Evolutionary conservation across 2,888 invertebrate species (phyloP), one percentile per base, ranked within the genome.

Genomic region (Macroteleia sp.): DNA sequence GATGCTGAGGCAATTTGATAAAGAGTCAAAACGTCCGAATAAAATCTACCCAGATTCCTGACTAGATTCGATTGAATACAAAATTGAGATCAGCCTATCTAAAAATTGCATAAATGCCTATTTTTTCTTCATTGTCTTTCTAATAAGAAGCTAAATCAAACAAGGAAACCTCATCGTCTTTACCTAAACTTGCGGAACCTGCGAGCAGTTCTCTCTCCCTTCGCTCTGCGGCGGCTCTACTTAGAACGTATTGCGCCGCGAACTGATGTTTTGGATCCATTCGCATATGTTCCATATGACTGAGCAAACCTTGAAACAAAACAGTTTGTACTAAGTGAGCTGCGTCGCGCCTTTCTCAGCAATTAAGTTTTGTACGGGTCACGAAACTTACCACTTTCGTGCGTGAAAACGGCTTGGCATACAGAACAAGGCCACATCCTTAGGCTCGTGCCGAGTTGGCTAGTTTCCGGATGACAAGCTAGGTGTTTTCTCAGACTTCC

Each of bases 231-330:
- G 97, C 97, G 6, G 97, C 98, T 83, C 97, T 93, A 66, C 96
- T 96, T 30, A 98, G 93, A 41, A 98, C 97, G 92, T 97, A 98
- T 90, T 98, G 98, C 22, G 98, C 97, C 36, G 97, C 97, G 88
- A 98, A 98, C 91, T 97, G 97, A 93, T 98, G 97, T 91, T 98
- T 98, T 0, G 97, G 97, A 91, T 98, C 97, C 97, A 97, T 97
- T 87, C 97, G 94, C 97, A 98, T 97, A 91, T 97, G 97, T 88
- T 98, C 97, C 97, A 98, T 97, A 91, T 98, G 98, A 71, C 96
- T 96, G 70, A 98, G 93, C 25, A 98, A 94, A 88, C 97, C 98
- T 98, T 59, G 42, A 64, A 67, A 46, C 46, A 56, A 48, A 69
- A 66, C 56, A 70, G 25, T 61, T 42, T 41, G 48, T 39, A 54